A percentile compares a stretch with the other conserved stretches of the same genome.
Evolutionary conservation across 1,140 invertebrate species (phyloP).

Genomic region (Drosophila arawakana): DNA sequence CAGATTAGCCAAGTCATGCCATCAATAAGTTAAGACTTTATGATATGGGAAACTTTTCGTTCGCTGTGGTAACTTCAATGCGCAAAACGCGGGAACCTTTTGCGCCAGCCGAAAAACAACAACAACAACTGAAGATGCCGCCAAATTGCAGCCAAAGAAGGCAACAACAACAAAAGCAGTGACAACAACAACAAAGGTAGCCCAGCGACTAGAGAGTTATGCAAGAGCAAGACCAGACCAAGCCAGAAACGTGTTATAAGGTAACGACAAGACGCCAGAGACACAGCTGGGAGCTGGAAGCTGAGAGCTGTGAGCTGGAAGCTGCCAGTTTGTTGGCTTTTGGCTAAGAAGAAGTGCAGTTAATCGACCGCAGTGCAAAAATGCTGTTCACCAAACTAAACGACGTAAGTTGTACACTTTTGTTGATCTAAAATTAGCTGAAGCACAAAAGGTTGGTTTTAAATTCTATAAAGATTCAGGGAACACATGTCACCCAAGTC

Average conservation of each 20-base stretch:
- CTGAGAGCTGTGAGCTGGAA: constrained; percentile 27
- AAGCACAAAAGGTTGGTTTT: too few relatives aligned
- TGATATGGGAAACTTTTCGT: constrained; percentile 78
- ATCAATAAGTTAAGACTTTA: constrained; percentile 72
- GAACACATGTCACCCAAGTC: too few relatives aligned
- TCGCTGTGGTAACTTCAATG: constrained; percentile 58
- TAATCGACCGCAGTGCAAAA: constrained; percentile 14
- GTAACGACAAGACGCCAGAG: constrained; percentile 52
- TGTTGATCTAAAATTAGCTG: background rate
- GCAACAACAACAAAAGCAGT: constrained; percentile 39
- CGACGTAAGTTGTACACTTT: constrained; percentile 12
- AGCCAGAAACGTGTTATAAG: constrained; percentile 76
- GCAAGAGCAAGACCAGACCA: constrained; percentile 67
- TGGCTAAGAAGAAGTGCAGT: constrained; percentile 23
- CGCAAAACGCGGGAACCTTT: constrained; percentile 76
- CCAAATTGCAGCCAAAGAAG: constrained; percentile 79
- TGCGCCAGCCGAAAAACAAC: constrained; percentile 61
- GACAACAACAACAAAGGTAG: constrained; percentile 47
- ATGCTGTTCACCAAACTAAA: constrained; percentile 4
- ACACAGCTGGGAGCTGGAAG: constrained; percentile 39
- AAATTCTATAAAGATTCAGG: too few relatives aligned
- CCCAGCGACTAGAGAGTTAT: constrained; percentile 70
- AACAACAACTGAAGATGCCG: constrained; percentile 66
- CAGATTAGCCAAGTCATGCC: constrained; percentile 58
- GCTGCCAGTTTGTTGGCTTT: constrained; percentile 14